Base-by-base conservation (phyloP, 2,113 vertebrate species). In the Antechinus stuartii region DNA sequence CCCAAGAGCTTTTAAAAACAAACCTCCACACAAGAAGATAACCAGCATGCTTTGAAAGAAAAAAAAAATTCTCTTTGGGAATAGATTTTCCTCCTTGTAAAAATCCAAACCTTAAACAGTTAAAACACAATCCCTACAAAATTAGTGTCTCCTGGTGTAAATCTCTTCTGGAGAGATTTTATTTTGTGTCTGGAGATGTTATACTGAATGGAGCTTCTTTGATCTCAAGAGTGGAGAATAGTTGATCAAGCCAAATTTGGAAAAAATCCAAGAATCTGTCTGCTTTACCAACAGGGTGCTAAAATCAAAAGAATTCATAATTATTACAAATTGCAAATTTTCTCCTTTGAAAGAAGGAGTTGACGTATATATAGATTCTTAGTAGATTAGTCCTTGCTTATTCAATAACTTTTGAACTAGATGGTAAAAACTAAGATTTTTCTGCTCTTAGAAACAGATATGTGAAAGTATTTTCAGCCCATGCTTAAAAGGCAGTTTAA, bases 171-270 rank as follows among this genome's bases (percentile, higher is more conserved):
- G n/a, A n/a, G 8, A 42, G 68, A 84, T 42, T 84, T 42, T 42
- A 84, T 84, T 84, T 84, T 84, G 68, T 84, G 19, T 19, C 35
- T 84, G 19, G 6, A 42, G n/a, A 84, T 84, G 68, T 84, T 42
- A 3, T 26, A 84, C n/a, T 84, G 68, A 84, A 84, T 42, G n/a
- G n/a, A 84, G 68, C 68, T 42, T 84, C 68, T 84, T 84, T 84
- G n/a, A 84, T 84, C 68, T 42, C 68, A 84, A 84, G 68, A 49
- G 42, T 92, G 57, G 92, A 76, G 47, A 92, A 61, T 47, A 92
- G 46, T 46, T 92, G 91, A 92, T 61, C 54, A 92, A 57, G 47
- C n/a, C 68, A 84, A 49, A 84, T 84, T 84, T 23, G 68, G 68
- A 84, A 84, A 42, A 5, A 19, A 84, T 84, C 68, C 68, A 84